Conservation (phyloP, 1,140 invertebrate genomes). For the Bombus picipes region DNA sequence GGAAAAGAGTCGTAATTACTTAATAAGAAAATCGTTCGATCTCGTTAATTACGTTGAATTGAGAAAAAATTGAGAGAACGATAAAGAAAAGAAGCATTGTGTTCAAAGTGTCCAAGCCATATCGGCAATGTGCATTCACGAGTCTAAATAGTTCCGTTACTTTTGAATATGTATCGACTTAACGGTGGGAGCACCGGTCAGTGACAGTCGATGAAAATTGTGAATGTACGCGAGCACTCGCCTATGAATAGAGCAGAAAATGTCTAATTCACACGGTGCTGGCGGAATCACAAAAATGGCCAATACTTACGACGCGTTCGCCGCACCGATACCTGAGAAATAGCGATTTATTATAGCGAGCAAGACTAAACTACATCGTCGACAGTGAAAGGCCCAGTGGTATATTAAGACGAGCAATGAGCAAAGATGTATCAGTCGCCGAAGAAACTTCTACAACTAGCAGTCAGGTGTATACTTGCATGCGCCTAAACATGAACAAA, state of each 20-base stretch:
- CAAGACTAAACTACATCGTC: constrained; percentile 71
- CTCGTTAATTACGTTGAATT: no score
- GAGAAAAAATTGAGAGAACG: not conserved
- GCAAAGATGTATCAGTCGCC: constrained; percentile 80
- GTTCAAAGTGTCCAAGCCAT: not conserved
- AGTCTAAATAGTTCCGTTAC: not conserved
- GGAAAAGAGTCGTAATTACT: not conserved
- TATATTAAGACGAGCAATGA: constrained; percentile 81
- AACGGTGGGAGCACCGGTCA: not conserved
- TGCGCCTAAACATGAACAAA: constrained; percentile 64
- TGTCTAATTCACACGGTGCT: constrained; percentile 48
- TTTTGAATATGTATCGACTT: not conserved
- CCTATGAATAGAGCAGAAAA: constrained; percentile 40
- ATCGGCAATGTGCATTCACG: not conserved
- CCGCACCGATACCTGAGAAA: constrained; percentile 60
- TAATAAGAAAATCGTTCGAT: not conserved
- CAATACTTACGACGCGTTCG: constrained; percentile 63
- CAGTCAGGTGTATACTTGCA: constrained; percentile 49
- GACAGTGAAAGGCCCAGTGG: constrained; percentile 79
- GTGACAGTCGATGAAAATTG: constrained; percentile 40
- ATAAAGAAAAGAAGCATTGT: no score
- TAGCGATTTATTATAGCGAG: constrained; percentile 58
- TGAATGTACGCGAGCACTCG: constrained; percentile 14
- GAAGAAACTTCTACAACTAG: constrained; percentile 67
- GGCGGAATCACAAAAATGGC: constrained; percentile 41